Conservation (phyloP, 2,888 invertebrate genomes). For the Trisateles emortualis region DNA sequence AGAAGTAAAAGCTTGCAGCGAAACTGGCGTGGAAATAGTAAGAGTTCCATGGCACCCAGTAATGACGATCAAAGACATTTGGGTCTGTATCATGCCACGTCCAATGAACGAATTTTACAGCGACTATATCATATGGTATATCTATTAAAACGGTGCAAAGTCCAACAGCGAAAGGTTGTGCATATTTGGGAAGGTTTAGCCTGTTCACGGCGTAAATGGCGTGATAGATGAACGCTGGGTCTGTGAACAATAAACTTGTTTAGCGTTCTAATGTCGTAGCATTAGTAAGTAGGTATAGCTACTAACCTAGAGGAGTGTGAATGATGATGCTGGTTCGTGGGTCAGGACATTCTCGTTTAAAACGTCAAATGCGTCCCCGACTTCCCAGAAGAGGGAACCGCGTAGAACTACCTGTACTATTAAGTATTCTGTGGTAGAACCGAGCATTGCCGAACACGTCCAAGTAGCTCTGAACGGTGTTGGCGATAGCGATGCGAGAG, state of each 20-base stretch:
- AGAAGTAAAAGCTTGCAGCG: conserved; percentile 90
- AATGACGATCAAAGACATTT: conserved; percentile 90
- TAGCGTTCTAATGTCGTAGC: no score
- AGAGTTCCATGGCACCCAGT: conserved; percentile 94
- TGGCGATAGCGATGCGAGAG: no score
- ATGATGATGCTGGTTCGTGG: no score
- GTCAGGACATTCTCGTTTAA: no score
- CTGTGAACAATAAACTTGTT: conserved; percentile 57
- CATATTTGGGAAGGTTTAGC: conserved; percentile 85
- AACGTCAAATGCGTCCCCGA: no score
- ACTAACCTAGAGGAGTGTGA: no score
- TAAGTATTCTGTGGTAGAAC: no score
- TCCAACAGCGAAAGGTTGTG: conserved; percentile 90
- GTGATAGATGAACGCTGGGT: conserved; percentile 88
- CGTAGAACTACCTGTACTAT: no score
- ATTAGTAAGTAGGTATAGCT: no score
- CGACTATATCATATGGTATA: conserved; percentile 92
- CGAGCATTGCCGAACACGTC: no score
- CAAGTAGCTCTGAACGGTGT: no score
- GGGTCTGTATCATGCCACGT: conserved; percentile 94
- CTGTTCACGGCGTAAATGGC: conserved; percentile 86
- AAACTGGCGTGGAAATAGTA: conserved; percentile 94
- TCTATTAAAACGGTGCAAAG: conserved; percentile 91
- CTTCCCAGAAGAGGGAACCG: no score
- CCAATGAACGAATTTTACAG: conserved; percentile 93